phyloP scores from a whole-genome alignment of 2,888 invertebrate genomes.

The Tricholauxania praeusta region DNA sequence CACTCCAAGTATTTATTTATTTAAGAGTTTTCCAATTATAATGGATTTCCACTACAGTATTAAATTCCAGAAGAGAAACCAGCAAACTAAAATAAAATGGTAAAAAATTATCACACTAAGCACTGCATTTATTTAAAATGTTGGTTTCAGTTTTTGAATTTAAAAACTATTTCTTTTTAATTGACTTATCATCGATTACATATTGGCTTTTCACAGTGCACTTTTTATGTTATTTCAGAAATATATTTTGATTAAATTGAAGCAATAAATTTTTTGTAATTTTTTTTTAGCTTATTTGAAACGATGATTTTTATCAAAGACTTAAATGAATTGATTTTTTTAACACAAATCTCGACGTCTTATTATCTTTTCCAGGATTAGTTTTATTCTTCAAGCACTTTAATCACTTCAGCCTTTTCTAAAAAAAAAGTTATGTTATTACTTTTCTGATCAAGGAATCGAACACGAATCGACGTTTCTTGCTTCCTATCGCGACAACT shows the following conservation, averaged over 20 bases:
- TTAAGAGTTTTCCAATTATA: too few species aligned
- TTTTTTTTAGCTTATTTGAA: not conserved
- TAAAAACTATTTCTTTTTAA: not conserved
- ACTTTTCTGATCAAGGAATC: slow-evolving; percentile 53
- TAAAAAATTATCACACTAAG: slow-evolving; percentile 43
- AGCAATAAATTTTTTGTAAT: not conserved
- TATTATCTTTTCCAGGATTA: not conserved
- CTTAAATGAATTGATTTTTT: not conserved
- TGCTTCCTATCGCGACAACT: slow-evolving; percentile 67
- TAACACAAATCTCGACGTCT: not conserved
- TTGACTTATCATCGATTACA: not conserved
- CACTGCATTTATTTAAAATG: slow-evolving; percentile 7
- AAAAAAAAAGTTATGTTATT: slow-evolving; percentile 33
- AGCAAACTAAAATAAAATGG: slow-evolving; percentile 58
- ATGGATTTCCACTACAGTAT: slow-evolving; percentile 29
- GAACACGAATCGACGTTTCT: slow-evolving; percentile 46
- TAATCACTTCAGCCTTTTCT: slow-evolving; percentile 20
- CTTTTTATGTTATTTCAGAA: not conserved
- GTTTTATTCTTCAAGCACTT: slow-evolving; percentile 8
- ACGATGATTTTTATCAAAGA: not conserved
- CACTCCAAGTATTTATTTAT: slow-evolving; percentile 2
- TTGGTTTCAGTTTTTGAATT: slow-evolving; percentile 14
- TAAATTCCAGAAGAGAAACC: slow-evolving; percentile 45
- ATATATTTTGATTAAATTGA: not conserved
- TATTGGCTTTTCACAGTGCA: not conserved